These are phyloP conservation scores for Pyxicephalus adspersus DNA, from an alignment of 2,113 vertebrate species.

Conservation along the genomic window DNA sequence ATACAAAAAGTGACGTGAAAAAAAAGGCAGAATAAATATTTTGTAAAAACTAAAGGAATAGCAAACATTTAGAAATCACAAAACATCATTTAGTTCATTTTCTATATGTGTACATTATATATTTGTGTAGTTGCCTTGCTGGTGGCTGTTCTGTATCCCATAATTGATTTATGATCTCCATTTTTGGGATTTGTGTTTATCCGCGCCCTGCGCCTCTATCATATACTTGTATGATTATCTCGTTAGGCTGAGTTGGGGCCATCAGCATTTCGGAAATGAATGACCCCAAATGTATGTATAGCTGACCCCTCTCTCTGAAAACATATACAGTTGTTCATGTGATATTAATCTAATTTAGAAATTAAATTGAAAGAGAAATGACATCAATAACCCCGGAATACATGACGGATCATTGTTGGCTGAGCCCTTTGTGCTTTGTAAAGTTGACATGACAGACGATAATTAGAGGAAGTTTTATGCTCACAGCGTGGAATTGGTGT, in stretches of 20 bases:
- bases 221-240: neutral
- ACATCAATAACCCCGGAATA: neutral
- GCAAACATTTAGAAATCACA: too few species aligned
- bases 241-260: neutral
- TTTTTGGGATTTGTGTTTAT: too few species aligned
- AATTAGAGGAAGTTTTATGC: neutral
- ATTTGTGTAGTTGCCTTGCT: too few species aligned
- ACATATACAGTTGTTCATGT: constrained; percentile 20
- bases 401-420: neutral
- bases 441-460: neutral
- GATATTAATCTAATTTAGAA: constrained; percentile 33
- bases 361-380: neutral
- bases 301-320: constrained; percentile 4
- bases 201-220: neutral
- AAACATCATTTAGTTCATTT: too few species aligned
- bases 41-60: too few species aligned
- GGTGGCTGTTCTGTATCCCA: too few species aligned
- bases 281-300: neutral
- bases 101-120: too few species aligned
- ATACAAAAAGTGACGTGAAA: too few species aligned
- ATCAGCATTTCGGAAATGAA: neutral
- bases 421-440: neutral
- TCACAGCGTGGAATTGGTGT: neutral
- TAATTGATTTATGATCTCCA: too few species aligned
- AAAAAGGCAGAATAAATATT: too few species aligned